These are phyloP conservation scores for Metallyticus violacea DNA, from an alignment of 2,888 invertebrate genomes.

Conservation along the genomic window DNA sequence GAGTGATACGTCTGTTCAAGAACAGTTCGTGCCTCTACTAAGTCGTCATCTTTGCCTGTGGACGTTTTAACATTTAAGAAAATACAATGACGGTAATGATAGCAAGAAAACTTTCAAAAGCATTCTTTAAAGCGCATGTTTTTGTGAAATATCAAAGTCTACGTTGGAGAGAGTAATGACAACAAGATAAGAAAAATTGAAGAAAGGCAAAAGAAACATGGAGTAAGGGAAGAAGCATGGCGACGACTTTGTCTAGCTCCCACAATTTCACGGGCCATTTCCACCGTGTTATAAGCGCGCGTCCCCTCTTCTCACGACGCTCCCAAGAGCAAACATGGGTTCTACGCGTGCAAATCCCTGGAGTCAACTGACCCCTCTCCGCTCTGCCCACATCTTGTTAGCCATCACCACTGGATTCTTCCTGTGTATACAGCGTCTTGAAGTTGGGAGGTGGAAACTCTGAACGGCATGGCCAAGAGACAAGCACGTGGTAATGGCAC, in stretches of 20 bases:
- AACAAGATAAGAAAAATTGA: not conserved
- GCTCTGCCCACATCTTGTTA: not conserved
- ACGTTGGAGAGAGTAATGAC: not conserved
- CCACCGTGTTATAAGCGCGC: not conserved
- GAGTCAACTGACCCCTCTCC: not conserved
- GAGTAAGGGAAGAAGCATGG: not conserved
- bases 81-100: too few relatives aligned
- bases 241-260: not conserved
- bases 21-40: too few relatives aligned
- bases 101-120: too few relatives aligned
- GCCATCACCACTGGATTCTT: too few relatives aligned
- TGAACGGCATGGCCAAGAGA: too few relatives aligned
- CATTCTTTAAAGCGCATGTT: too few relatives aligned
- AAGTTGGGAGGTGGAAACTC: too few relatives aligned
- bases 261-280: not conserved
- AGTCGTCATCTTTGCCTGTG: too few relatives aligned
- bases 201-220: not conserved
- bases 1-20: too few relatives aligned
- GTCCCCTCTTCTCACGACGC: not conserved
- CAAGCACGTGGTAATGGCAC: not conserved
- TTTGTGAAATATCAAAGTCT: not conserved
- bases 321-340: not conserved
- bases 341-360: not conserved
- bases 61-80: too few relatives aligned
- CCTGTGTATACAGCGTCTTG: not conserved